Percentiles rank a stretch among this genome's conserved stretches.
These are phyloP conservation scores for Oegoconia quadripuncta DNA, from an alignment of 2,888 invertebrate species.

Conservation along the genomic window DNA sequence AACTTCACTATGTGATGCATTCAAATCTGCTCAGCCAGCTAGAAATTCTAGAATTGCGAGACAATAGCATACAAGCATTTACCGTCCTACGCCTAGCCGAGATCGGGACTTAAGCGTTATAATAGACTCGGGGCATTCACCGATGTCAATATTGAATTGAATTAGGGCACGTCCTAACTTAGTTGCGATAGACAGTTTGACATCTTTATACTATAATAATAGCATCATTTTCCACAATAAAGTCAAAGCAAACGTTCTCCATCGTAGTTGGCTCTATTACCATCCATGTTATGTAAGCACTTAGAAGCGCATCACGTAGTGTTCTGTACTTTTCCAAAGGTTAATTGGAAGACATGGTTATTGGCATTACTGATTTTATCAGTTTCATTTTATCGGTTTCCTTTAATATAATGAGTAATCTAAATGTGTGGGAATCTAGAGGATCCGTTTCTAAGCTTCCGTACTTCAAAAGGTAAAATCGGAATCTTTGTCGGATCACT, in stretches of 20 bases:
- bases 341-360: conserved; percentile 4
- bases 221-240: conserved; percentile 8
- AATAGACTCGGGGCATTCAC: conserved; percentile 25
- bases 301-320: conserved; percentile 4
- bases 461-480: no score
- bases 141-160: conserved; percentile 21
- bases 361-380: neutral
- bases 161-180: conserved; percentile 23
- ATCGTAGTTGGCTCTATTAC: neutral
- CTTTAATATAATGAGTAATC: no score
- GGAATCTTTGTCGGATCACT: no score
- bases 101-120: conserved; percentile 16
- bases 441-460: no score
- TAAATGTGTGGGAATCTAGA: no score
- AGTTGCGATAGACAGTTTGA: conserved; percentile 9
- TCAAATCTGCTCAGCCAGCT: conserved; percentile 37
- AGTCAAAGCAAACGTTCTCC: conserved; percentile 1
- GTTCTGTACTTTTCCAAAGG: conserved; percentile 1
- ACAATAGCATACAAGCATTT: conserved; percentile 32
- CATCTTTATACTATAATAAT: conserved; percentile 17
- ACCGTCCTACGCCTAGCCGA: conserved; percentile 29
- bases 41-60: conserved; percentile 32
- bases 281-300: neutral
- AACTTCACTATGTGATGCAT: conserved; percentile 33
- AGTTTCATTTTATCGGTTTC: neutral